Evolutionary conservation across 2,888 invertebrate species (phyloP), one percentile per base, ranked within the genome.

Genomic region (Clusia tigrina): DNA sequence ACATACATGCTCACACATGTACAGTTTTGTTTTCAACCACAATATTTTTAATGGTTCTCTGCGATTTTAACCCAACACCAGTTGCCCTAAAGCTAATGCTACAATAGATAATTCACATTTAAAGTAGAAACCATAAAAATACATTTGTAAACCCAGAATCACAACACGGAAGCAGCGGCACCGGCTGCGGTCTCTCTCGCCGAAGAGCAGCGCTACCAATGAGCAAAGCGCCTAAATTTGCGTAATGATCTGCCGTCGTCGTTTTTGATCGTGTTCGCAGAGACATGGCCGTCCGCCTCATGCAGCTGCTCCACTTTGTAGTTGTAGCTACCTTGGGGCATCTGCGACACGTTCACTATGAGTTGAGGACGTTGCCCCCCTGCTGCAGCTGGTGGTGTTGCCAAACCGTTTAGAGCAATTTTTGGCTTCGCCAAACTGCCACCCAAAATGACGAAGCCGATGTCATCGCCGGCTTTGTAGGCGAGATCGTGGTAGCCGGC

Each of bases 401-500:
- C 42, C 55, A 63, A 0, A 52, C 1, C 15, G 20, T 23, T 54
- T n/a, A n/a, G n/a, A n/a, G n/a, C n/a, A 52, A n/a, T 25, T 46
- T 24, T 69, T 54, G 71, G 66, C 64, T 70, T 70, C 10, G 79
- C 74, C 67, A 83, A 75, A 68, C 77, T 82, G 46, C 83, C 83
- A 53, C 81, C 81, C 66, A 81, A 78, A 48, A 81, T 76, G 46
- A 78, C 73, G 70, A 91, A 91, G 0, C 91, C 91, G 0, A 89
- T 90, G 71, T 88, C 88, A 61, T 89, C 86, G 0, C 90, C 91
- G n/a, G 91, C 91, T 66, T 89, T 87, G 79, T 89, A 91, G 61
- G 89, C 87, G 0, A 91, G 89, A 71, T 90, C 89, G 75, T 91
- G 90, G n/a, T 88, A 85, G 0, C 91, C 91, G 2, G 90, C 87